Conservation (phyloP, 2,888 invertebrate genomes). For the Caenorhabditis angaria region DNA sequence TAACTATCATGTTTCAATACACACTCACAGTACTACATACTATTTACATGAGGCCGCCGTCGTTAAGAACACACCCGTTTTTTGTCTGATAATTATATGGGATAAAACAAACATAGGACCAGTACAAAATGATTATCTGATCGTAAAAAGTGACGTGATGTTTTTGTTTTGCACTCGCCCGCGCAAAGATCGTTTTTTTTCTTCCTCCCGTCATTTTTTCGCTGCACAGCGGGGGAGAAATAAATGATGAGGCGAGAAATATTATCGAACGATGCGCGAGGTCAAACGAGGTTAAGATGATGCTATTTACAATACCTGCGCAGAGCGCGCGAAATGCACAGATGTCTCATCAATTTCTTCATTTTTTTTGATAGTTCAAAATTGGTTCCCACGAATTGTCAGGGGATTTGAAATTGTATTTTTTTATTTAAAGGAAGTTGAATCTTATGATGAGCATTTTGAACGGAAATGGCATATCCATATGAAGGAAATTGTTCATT, state of each 20-base stretch:
- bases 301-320: constrained; percentile 35
- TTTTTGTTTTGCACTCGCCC: constrained; percentile 31
- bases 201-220: too few relatives aligned
- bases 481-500: too few relatives aligned
- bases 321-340: background rate
- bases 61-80: background rate
- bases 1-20: background rate
- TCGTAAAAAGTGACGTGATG: constrained; percentile 6
- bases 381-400: too few relatives aligned
- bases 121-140: background rate
- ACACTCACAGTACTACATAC: background rate
- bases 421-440: too few relatives aligned
- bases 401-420: too few relatives aligned
- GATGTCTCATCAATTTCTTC: constrained; percentile 8
- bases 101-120: background rate
- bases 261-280: background rate
- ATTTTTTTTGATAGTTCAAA: constrained; percentile 9
- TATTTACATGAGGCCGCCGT: too few relatives aligned
- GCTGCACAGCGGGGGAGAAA: constrained; percentile 14
- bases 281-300: constrained; percentile 39
- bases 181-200: too few relatives aligned
- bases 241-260: constrained; percentile 9
- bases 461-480: too few relatives aligned
- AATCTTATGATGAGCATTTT: too few relatives aligned
- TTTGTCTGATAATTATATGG: background rate